Evolutionary conservation across 1,140 invertebrate genomes (phyloP), one percentile per base, ranked within the genome.

Genomic region (Ptiloglossa arizonensis): DNA sequence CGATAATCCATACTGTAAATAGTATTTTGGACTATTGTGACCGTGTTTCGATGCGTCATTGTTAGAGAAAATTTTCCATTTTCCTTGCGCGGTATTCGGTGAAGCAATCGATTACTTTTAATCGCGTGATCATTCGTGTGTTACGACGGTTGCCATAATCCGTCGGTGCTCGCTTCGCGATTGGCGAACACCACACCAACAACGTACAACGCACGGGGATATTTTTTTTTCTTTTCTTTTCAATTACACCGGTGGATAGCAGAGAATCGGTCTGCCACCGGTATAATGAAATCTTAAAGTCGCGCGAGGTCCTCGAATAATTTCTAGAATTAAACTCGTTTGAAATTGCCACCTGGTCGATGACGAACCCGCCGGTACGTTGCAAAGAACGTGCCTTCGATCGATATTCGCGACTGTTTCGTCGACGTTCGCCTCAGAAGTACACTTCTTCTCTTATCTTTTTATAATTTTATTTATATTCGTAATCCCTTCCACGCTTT

Each of bases 31-130:
- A 38, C 38, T 50, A 11, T 17, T 22, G 44, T 38, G 29, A n/a
- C 44, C 5, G 22, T 13, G 5, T 3, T 64, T 17, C 17, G 29
- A 22, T 9, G 29, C 27, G 52, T 38, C 29, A n/a, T 38, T 68
- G 29, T 52, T n/a, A n/a, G n/a, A n/a, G 15, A 24, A 48, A 68
- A 24, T 44, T 57, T 60, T 29, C 57, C 57, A 22, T 60, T 60
- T 60, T 38, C 57, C 13, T 60, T 38, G 22, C 35, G 57, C 57
- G 6, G 9, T 19, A 19, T 54, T 27, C 17, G 22, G 35, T 56
- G 41, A 72, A 24, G 44, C 29, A n/a, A 29, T 46, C 54, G 71
- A 41, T 75, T 57, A 57, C 38, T 48, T 48, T 50, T 29, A 41
- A n/a, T 27, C 35, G 35, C 48, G 57, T 44, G 35, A 19, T 68